Evolutionary conservation across 2,888 invertebrate species (phyloP), one percentile per base, ranked within the genome.

Genomic region (Euclidia mi): DNA sequence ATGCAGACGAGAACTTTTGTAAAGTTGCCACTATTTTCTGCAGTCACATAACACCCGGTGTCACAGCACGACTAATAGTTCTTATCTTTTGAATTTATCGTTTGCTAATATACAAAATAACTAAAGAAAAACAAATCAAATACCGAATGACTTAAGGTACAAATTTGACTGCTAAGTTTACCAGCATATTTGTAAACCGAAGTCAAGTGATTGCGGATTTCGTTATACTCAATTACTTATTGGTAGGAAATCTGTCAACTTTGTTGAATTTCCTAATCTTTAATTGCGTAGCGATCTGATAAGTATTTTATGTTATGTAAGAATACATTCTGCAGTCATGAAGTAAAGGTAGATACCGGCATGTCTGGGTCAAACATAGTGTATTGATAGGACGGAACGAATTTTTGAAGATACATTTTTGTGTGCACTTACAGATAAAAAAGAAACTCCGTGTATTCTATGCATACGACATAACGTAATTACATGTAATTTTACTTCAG

Each of bases 1-100:
- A 47, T 65, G 65, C 46, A 59, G 55, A 40, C 64, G 55, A 62
- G 45, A 56, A 65, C 52, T 52, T n/a, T 59, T 41, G 42, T 46
- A 50, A 49, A 40, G 51, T 62, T 74, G 61, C 63, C 59, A 50
- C 47, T 47, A 63, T 57, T 73, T 69, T 69, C 56, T 61, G 64
- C 58, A 64, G 77, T 82, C 80, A 82, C 78, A 78, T 79, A 83
- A 70, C 63, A 78, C 71, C 58, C 52, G 61, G 71, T 81, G 79
- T 76, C 69, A 76, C 67, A 70, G 74, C 61, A 73, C 70, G 65
- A 67, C 74, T 82, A 79, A 79, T 82, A 77, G 79, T 78, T 79
- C 76, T 77, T 82, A 82, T 82, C 78, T 73, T 66, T 64, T 59
- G 73, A 63, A 78, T 79, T 81, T 84, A 84, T 82, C 78, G 73